Evolutionary conservation across 2,888 invertebrate genomes (phyloP).

Genomic region (Melinaea menophilus): DNA sequence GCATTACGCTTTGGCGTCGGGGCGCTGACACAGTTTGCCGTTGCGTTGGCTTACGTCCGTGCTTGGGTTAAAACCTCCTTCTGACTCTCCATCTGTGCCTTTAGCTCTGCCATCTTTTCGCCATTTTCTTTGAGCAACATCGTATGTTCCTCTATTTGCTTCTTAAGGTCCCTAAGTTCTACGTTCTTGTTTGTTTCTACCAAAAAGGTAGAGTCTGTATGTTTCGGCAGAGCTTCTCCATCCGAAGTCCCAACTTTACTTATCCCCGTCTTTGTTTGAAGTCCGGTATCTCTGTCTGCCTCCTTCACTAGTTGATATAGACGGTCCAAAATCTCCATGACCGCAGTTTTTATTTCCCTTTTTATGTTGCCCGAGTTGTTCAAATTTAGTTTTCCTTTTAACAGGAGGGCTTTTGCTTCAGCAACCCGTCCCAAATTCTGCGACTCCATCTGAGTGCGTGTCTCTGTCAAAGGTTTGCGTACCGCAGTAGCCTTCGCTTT

Average conservation of each 20-base stretch:
- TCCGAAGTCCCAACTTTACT: no score
- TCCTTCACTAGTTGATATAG: conserved; percentile 3
- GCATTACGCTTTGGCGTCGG: background rate
- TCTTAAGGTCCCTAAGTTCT: background rate
- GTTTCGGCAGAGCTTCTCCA: background rate
- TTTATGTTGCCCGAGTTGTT: background rate
- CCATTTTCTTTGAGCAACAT: conserved; percentile 1
- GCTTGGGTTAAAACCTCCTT: background rate
- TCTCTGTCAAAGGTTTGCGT: no score
- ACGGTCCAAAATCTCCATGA: background rate
- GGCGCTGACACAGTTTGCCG: background rate
- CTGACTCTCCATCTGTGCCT: background rate
- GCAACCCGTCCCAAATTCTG: no score
- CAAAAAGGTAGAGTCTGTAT: background rate
- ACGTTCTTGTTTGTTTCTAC: background rate
- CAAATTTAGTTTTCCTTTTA: background rate
- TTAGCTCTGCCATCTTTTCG: background rate
- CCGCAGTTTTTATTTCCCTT: background rate
- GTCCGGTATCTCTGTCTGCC: background rate
- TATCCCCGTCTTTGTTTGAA: no score
- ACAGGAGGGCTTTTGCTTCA: no score
- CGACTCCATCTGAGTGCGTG: no score
- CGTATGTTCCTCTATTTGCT: conserved; percentile 2
- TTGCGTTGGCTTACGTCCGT: background rate
- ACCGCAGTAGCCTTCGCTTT: no score